These are phyloP conservation scores for Apodemia duryi DNA, from an alignment of 2,888 invertebrate species.

Conservation along the genomic window DNA sequence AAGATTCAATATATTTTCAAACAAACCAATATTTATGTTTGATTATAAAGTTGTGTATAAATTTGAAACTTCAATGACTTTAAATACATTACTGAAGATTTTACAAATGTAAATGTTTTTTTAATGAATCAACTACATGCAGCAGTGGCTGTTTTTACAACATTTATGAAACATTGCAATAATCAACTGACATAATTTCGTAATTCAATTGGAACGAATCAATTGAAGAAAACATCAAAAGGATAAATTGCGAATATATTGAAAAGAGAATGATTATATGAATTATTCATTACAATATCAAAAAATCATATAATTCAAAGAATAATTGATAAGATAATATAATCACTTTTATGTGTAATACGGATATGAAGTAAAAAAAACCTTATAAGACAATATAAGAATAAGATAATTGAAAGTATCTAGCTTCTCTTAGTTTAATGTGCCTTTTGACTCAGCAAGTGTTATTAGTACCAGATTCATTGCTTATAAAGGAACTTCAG, in stretches of 20 bases:
- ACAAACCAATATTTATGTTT: too few species aligned
- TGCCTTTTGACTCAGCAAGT: slow-evolving; percentile 48
- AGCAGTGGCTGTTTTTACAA: background rate
- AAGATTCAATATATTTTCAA: too few species aligned
- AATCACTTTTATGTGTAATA: too few species aligned
- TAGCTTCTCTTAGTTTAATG: slow-evolving; percentile 48
- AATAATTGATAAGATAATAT: background rate
- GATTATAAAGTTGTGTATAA: too few species aligned
- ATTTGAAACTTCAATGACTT: too few species aligned
- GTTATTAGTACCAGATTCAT: slow-evolving; percentile 15
- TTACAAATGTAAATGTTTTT: too few species aligned
- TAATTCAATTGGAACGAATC: background rate
- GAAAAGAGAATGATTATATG: background rate
- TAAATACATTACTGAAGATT: too few species aligned
- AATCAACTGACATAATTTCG: background rate
- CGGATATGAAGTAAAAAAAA: too few species aligned
- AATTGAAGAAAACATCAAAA: background rate
- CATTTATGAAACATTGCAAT: background rate
- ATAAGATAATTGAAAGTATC: background rate
- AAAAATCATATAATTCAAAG: too few species aligned
- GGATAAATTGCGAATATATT: background rate
- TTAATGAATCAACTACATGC: too few species aligned
- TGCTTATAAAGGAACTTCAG: background rate
- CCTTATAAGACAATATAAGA: too few species aligned
- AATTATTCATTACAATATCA: too few species aligned